Percentiles rank a stretch among this genome's conserved stretches.
Evolutionary conservation across 2,797 vertebrate species (phyloP).

Genomic region (Myioborus miniatus): DNA sequence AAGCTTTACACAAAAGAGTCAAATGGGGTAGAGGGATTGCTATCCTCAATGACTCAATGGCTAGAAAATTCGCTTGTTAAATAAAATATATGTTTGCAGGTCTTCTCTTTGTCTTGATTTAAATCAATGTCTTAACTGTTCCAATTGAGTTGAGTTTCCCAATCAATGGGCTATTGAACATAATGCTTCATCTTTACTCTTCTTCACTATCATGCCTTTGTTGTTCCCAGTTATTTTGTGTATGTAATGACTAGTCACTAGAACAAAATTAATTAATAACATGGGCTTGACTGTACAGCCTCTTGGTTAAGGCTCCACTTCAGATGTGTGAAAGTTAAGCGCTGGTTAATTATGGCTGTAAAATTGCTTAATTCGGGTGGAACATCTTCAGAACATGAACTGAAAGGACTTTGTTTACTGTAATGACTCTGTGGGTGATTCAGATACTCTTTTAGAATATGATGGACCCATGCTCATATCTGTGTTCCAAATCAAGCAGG

Average conservation of each 20-base stretch:
- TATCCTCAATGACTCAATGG: constrained; percentile 20
- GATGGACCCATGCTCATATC: not conserved
- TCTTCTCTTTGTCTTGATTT: not conserved
- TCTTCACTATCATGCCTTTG: not conserved
- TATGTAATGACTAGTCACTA: not conserved
- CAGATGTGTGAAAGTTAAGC: not conserved
- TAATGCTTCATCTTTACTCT: not conserved
- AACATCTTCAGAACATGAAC: constrained; percentile 40
- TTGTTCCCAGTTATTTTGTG: constrained; percentile 8
- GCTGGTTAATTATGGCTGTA: constrained; percentile 13
- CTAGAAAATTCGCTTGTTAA: constrained; percentile 50
- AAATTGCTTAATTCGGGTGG: constrained; percentile 31
- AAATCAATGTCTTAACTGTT: constrained; percentile 35
- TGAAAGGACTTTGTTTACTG: constrained; percentile 44
- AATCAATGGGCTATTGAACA: constrained; percentile 30
- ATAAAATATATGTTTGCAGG: constrained; percentile 17
- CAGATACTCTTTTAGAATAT: not conserved
- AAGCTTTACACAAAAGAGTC: not conserved
- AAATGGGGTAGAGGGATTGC: not conserved
- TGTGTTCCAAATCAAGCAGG: constrained; percentile 35
- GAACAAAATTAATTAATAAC: constrained; percentile 9
- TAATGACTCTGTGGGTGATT: constrained; percentile 21
- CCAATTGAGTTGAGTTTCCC: constrained; percentile 24
- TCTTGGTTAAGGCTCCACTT: not conserved
- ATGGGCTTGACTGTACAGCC: not conserved